These are phyloP conservation scores for Danio kyathit DNA, from an alignment of 2,797 vertebrate genomes.

Conservation along the genomic window DNA sequence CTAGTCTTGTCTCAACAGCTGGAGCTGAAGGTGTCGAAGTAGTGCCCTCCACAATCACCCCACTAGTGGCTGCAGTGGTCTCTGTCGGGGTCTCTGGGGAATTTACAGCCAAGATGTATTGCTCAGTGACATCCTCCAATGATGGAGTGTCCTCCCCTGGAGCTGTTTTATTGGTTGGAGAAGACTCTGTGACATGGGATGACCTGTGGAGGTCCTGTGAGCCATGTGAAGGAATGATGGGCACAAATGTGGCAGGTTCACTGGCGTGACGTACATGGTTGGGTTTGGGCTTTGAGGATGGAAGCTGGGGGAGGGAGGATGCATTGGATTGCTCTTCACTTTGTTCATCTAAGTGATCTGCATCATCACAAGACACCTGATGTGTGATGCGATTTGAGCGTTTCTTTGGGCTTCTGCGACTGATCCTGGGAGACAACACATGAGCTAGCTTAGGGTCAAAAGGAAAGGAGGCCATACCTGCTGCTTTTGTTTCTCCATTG, in stretches of 20 bases:
- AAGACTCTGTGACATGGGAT: constrained; percentile 62
- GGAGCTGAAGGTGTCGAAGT: constrained; percentile 68
- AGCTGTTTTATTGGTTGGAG: constrained; percentile 69
- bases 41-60: constrained; percentile 72
- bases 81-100: constrained; percentile 73
- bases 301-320: constrained; percentile 56
- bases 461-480: constrained; percentile 73
- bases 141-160: constrained; percentile 79
- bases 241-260: constrained; percentile 87
- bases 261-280: constrained; percentile 92
- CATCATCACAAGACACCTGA: constrained; percentile 75
- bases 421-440: constrained; percentile 83
- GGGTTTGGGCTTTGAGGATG: constrained; percentile 68
- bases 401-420: constrained; percentile 87
- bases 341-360: constrained; percentile 63
- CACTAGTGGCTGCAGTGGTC: constrained; percentile 57
- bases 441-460: constrained; percentile 86
- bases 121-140: constrained; percentile 89
- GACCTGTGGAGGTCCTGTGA: constrained; percentile 61
- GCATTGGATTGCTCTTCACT: constrained; percentile 59
- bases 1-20: constrained; percentile 75
- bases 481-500: constrained; percentile 64
- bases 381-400: constrained; percentile 82
- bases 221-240: constrained; percentile 79
- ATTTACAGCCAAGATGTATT: constrained; percentile 85